Evolutionary conservation across 1,140 invertebrate genomes (phyloP).

Genomic region (Bombus confusus): DNA sequence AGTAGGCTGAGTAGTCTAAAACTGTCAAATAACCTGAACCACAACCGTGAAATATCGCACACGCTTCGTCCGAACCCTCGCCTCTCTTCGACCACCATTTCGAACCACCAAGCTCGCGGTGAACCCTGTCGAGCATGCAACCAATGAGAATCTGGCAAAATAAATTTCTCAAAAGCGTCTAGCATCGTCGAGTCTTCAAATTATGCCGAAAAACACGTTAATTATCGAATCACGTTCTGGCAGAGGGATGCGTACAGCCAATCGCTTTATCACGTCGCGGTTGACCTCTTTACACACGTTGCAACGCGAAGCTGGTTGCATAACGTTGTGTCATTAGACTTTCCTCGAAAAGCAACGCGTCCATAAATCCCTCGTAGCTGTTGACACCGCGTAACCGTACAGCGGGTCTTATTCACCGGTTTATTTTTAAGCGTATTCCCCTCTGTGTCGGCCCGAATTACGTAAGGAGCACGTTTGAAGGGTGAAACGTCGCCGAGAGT

Average conservation of each 20-base stretch:
- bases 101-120: no score
- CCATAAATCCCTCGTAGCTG: constrained; percentile 60
- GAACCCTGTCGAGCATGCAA: no score
- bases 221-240: not conserved
- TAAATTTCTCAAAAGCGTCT: no score
- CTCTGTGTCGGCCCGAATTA: constrained; percentile 38
- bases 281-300: constrained; percentile 19
- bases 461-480: constrained; percentile 45
- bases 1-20: no score
- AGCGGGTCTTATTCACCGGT: constrained; percentile 61
- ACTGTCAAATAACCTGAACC: no score
- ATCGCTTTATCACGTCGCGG: constrained; percentile 12
- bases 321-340: constrained; percentile 64
- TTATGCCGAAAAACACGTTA: not conserved
- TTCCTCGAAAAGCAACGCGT: constrained; percentile 61
- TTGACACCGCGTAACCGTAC: constrained; percentile 54
- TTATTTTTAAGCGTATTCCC: constrained; percentile 59
- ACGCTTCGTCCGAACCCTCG: no score
- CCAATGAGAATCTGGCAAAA: no score
- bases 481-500: constrained; percentile 36
- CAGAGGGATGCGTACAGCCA: not conserved
- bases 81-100: no score
- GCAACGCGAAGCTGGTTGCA: constrained; percentile 37
- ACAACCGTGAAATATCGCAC: no score
- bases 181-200: not conserved